These are phyloP conservation scores for Melieria crassipennis DNA, from an alignment of 2,888 invertebrate genomes.

Conservation along the genomic window DNA sequence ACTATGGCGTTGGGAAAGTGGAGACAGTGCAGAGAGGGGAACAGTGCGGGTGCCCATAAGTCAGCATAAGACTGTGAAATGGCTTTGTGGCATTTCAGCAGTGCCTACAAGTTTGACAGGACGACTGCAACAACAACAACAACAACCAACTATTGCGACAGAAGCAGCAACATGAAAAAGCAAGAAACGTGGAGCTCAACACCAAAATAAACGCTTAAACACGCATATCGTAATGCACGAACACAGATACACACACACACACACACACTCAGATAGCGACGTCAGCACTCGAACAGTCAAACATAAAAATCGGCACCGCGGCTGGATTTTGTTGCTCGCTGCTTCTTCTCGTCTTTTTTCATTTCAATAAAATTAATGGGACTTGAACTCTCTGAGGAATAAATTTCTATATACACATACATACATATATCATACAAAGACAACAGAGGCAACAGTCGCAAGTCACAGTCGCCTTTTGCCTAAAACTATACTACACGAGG, in stretches of 20 bases:
- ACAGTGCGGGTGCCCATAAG: constrained; percentile 34
- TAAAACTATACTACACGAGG: too few relatives aligned
- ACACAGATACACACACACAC: background rate
- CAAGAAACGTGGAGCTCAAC: constrained; percentile 29
- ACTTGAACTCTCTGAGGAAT: too few relatives aligned
- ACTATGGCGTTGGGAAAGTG: too few relatives aligned
- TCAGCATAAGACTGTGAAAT: constrained; percentile 52
- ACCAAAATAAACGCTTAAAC: constrained; percentile 38
- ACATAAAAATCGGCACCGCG: background rate
- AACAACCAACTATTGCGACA: too few relatives aligned
- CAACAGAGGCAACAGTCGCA: too few relatives aligned
- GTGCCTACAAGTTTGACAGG: too few relatives aligned
- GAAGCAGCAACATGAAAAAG: too few relatives aligned
- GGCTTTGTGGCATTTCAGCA: constrained; percentile 52
- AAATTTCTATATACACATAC: too few relatives aligned
- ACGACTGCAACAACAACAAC: too few relatives aligned
- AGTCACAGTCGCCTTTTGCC: too few relatives aligned
- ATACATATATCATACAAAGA: too few relatives aligned
- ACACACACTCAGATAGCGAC: background rate
- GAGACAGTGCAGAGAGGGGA: background rate
- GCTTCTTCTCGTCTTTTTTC: background rate
- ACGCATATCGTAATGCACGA: constrained; percentile 45
- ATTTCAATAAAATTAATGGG: background rate
- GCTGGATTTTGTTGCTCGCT: background rate
- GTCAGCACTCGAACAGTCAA: background rate